Base-by-base conservation (phyloP, 2,113 vertebrate species). In the Fregetta grallaria region DNA sequence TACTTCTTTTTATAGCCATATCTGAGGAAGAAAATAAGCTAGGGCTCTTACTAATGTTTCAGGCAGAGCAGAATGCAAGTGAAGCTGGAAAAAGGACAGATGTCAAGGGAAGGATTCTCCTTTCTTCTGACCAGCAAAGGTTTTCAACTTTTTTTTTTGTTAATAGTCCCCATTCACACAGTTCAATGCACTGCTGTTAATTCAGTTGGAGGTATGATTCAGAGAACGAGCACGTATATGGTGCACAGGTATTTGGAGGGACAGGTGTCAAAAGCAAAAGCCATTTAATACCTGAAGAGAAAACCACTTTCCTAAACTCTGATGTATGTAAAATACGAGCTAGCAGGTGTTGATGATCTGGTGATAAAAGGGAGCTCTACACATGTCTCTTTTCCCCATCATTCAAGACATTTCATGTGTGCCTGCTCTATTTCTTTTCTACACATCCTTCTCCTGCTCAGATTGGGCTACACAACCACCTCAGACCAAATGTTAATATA, bases 11-110 rank as follows among this genome's bases (percentile, higher is more conserved):
- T n/a, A 70, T 94, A 99, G 97, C 75, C 34, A 63, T 99, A 92
- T 98, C 98, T 61, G 98, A 99, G 94, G 98, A 99, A 96, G 98
- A 99, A 98, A 99, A 99, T 59, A 98, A 99, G 91, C 94, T 99
- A 10, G 98, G 98, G 32, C 96, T 99, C 67, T 99, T 99, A 90
- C 92, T 99, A 90, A 98, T 96, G 91, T 98, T 98, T 96, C 98
- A 99, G 97, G 98, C 96, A 13, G 98, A 98, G 81, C 97, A 97
- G 34, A 98, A 98, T 72, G 94, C 95, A 82, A 98, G 98, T 16
- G 98, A 98, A 96, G 98, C 98, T 22, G 98, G 98, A 34, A 98
- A 97, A 97, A 99, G 98, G 98, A 99, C 98, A 98, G 97, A 98
- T 13, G 98, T 98, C 91, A 98, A 98, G 47, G 98, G 98, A 97